phyloP scores from a whole-genome alignment of 1,140 invertebrate genomes.

The Whitmania pigra region DNA sequence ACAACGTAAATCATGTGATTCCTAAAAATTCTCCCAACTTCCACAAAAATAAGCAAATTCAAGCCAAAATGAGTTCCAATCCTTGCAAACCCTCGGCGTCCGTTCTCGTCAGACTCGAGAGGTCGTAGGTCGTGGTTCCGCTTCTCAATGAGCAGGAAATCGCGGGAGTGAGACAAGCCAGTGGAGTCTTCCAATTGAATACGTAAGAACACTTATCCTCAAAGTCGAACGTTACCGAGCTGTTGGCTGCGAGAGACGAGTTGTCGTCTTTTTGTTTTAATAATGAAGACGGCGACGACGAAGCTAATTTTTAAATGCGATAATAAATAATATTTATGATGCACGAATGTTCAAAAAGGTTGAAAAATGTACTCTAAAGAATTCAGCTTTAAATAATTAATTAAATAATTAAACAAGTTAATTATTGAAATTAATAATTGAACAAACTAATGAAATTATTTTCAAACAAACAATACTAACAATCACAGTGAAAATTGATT shows the following conservation, averaged over 20 bases:
- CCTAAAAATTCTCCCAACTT: too few relatives aligned
- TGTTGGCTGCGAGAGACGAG: not conserved
- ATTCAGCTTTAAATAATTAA: not conserved
- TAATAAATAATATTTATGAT: not conserved
- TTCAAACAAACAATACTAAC: not conserved
- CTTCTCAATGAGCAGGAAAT: not conserved
- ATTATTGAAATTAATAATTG: not conserved
- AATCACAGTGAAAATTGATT: slow-evolving; percentile 35
- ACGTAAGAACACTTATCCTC: slow-evolving; percentile 16
- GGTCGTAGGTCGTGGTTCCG: not conserved
- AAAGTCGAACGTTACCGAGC: not conserved
- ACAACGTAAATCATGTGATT: too few relatives aligned
- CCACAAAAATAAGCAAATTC: not conserved
- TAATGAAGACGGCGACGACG: not conserved
- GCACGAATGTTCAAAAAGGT: not conserved
- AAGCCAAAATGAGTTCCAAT: not conserved
- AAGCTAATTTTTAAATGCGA: not conserved
- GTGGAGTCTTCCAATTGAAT: slow-evolving; percentile 3
- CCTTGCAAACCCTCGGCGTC: not conserved
- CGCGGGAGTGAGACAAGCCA: slow-evolving; percentile 8
- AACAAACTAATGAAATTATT: not conserved
- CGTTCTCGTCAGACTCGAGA: slow-evolving; percentile 3
- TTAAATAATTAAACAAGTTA: not conserved
- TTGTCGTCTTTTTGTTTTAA: not conserved
- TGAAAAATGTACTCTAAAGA: not conserved